Evolutionary conservation across 2,113 vertebrate genomes (phyloP), one percentile per base, ranked within the genome.

Genomic region (Oreochromis tanganicae): DNA sequence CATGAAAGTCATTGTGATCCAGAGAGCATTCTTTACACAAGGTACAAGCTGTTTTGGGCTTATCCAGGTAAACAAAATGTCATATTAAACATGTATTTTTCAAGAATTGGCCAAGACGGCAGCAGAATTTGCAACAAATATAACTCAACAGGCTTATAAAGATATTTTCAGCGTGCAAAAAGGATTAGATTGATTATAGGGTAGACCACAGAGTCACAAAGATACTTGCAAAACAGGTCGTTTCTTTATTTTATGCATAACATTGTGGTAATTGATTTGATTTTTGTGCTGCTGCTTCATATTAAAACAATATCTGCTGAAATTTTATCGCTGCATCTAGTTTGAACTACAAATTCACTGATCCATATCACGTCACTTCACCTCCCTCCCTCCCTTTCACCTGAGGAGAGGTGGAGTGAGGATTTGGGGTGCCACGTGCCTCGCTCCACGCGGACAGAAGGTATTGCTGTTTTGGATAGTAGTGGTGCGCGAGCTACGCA

Each of bases 351-450:
- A 78, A 78, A 52, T 52, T 78, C 1, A 52, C 10, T 52, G 27
- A 52, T 52, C 21, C 43, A 56, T 61, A 50, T 66, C 55, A 46
- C 41, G 19, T 52, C 84, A 61, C 10, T 56, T 1, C 11, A 27
- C 11, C 73, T 38, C 29, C 36, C 12, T 63, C 1, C 9, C 48
- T 1, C 75, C 34, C 29, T 4, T 82, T 52, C 75, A 92, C 89
- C 83, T 89, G 52, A 29, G 9, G 48, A 55, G 73, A 82, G 81
- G 48, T 75, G 63, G 82, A 63, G 85, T 17, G 78, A 19, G 10
- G 10, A 4, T 48, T 34, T 48, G 50, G 50, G 27, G 4, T 43
- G 81, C 83, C 89, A 91, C 89, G 90, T 89, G 90, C 90, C 73
- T 52, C 82, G 32, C 88, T 24, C 81, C 84, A 27, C 80, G 81